Evolutionary conservation across 2,113 vertebrate genomes (phyloP).

Genomic region (Pituophis catenifer): DNA sequence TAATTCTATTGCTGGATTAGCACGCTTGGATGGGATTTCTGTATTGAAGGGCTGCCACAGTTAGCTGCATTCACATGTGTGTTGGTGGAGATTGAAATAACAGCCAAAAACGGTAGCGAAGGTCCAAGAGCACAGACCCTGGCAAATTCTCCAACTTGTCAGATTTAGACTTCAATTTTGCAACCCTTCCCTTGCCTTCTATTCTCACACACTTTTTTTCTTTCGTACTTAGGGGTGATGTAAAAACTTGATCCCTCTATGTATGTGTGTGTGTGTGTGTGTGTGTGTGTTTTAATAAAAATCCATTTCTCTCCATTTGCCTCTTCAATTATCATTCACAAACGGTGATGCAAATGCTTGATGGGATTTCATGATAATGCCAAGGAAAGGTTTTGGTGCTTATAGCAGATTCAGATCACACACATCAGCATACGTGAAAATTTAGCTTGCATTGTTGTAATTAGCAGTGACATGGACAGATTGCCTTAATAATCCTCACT

Average conservation of each 20-base stretch:
- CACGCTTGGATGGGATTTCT: background rate
- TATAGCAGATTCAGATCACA: constrained; percentile 51
- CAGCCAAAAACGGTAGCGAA: background rate
- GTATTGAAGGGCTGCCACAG: background rate
- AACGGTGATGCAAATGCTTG: constrained; percentile 39
- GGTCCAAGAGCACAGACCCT: background rate
- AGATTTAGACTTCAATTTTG: background rate
- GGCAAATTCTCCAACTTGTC: background rate
- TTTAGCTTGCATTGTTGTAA: constrained; percentile 70
- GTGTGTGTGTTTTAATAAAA: background rate
- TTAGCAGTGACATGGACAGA: constrained; percentile 67
- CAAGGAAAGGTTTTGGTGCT: constrained; percentile 55
- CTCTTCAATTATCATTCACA: constrained; percentile 9
- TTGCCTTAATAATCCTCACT: constrained; percentile 65
- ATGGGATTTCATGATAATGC: constrained; percentile 54
- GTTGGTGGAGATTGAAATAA: background rate
- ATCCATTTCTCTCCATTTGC: constrained; percentile 1
- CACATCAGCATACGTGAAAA: constrained; percentile 62
- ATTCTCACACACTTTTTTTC: background rate
- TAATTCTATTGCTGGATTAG: background rate
- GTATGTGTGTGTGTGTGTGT: constrained; percentile 12
- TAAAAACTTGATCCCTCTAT: constrained; percentile 24
- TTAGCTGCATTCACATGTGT: background rate
- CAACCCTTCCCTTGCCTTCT: background rate
- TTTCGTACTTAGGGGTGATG: background rate